Evolutionary conservation across 2,888 invertebrate genomes (phyloP).

Genomic region (Synanthedon andrenaeformis): DNA sequence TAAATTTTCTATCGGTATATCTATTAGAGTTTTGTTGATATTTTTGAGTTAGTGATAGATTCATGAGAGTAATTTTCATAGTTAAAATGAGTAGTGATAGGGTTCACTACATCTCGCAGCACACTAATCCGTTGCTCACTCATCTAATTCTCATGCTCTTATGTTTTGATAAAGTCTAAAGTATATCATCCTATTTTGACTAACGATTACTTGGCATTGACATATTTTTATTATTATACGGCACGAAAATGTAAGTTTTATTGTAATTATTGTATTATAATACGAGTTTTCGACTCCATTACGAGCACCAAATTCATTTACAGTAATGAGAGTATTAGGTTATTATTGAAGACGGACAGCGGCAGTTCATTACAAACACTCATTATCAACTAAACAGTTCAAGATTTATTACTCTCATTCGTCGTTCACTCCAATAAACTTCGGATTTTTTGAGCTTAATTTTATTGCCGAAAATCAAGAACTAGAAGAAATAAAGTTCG

Average conservation of each 20-base stretch:
- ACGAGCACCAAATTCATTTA: too few relatives aligned
- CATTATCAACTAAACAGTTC: slow-evolving; percentile 4
- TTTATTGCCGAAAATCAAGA: not conserved
- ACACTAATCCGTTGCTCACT: too few relatives aligned
- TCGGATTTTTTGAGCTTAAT: not conserved
- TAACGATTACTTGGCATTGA: too few relatives aligned
- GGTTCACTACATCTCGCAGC: too few relatives aligned
- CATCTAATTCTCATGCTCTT: too few relatives aligned
- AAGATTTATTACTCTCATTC: slow-evolving; percentile 10
- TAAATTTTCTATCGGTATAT: too few relatives aligned
- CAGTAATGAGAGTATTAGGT: not conserved
- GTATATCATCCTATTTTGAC: not conserved
- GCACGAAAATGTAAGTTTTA: too few relatives aligned
- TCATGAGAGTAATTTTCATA: not conserved
- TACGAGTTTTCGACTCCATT: too few relatives aligned
- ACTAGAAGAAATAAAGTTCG: not conserved
- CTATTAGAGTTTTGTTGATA: too few relatives aligned
- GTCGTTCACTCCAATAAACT: slow-evolving; percentile 3
- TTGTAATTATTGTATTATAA: too few relatives aligned
- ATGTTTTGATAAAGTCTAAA: not conserved
- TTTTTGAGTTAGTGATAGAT: not conserved
- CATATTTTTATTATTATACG: too few relatives aligned
- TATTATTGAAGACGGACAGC: slow-evolving; percentile 3
- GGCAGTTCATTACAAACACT: slow-evolving; percentile 11
- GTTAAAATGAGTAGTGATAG: too few relatives aligned